Percentiles rank a stretch among this genome's conserved stretches.
Conservation (phyloP, 2,797 vertebrate genomes). For the Anolis apletophallus region DNA sequence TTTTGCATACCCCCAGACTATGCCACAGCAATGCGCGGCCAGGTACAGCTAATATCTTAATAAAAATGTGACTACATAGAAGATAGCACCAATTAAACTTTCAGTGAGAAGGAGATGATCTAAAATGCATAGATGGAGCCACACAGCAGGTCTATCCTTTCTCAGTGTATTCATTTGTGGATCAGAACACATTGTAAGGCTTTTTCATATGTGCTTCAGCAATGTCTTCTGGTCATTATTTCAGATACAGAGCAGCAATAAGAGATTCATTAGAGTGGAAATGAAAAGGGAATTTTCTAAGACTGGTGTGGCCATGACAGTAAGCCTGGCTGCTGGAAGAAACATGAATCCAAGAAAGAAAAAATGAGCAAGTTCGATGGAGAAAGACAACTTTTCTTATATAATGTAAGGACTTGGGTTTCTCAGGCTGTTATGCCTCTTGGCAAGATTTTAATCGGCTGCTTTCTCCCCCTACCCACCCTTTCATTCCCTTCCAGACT, state of each 20-base stretch:
- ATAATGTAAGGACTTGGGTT: conserved; percentile 38
- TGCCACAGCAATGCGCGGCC: too few species aligned
- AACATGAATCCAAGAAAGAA: background rate
- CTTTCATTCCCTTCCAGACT: background rate
- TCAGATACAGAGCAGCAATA: background rate
- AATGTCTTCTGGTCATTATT: background rate
- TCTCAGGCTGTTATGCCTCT: conserved; percentile 20
- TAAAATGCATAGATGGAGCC: background rate
- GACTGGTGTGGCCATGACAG: background rate
- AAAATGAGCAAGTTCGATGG: background rate
- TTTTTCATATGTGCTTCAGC: background rate
- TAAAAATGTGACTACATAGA: background rate
- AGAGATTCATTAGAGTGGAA: background rate
- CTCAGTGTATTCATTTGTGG: background rate
- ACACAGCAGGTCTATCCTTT: background rate
- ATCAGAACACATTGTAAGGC: background rate
- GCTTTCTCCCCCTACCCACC: conserved; percentile 24
- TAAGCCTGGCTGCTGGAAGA: background rate
- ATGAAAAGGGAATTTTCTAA: background rate
- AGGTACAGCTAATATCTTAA: too few species aligned
- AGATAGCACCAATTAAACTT: background rate
- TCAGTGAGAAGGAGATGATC: background rate
- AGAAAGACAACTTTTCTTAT: conserved; percentile 31
- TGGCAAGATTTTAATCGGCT: conserved; percentile 30
- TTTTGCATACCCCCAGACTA: too few species aligned